Conservation (phyloP, 2,113 vertebrate species). For the Nothobranchius kuhntae region DNA sequence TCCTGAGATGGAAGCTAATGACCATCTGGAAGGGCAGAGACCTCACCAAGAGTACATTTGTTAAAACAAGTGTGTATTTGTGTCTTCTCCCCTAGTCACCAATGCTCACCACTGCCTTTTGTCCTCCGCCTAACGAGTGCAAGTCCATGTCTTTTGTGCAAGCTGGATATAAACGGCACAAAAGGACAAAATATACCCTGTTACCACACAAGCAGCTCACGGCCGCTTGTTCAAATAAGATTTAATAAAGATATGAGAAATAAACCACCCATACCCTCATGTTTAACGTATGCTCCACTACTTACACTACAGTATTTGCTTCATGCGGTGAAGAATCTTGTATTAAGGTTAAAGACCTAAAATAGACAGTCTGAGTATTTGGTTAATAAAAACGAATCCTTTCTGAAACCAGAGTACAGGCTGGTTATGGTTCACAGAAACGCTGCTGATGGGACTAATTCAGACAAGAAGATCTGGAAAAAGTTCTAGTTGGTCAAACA, state of each 20-base stretch:
- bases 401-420: constrained; percentile 66
- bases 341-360: constrained; percentile 18
- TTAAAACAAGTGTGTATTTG: background rate
- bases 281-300: constrained; percentile 2
- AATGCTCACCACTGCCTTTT: constrained; percentile 21
- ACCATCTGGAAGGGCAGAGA: background rate
- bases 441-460: constrained; percentile 2
- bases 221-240: constrained; percentile 9
- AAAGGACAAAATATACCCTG: constrained; percentile 48
- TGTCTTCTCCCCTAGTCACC: background rate
- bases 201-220: constrained; percentile 30
- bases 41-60: background rate
- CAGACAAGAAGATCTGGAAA: background rate
- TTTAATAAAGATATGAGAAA: constrained; percentile 7
- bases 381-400: constrained; percentile 66
- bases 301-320: constrained; percentile 52
- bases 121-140: background rate
- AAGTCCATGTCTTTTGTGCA: constrained; percentile 9
- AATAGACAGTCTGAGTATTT: background rate
- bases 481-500: constrained; percentile 12
- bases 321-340: constrained; percentile 34
- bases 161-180: constrained; percentile 44
- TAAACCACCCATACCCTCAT: constrained; percentile 12
- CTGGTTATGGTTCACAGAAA: constrained; percentile 37
- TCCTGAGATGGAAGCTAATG: background rate